Evolutionary conservation across 2,797 vertebrate genomes (phyloP).

Genomic region (Muraenolepis orangiensis): DNA sequence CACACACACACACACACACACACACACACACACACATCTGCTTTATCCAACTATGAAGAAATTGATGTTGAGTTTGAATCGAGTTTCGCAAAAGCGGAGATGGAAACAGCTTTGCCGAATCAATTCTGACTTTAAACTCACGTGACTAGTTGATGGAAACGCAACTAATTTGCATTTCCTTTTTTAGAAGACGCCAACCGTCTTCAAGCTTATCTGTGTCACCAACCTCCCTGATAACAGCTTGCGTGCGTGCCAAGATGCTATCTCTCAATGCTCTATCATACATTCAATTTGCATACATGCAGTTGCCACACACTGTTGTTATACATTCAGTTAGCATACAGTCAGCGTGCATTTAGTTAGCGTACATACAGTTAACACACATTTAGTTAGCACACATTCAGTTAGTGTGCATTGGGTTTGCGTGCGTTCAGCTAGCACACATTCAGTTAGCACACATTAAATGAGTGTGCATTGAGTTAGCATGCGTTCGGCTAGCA

Average conservation of each 20-base stretch:
- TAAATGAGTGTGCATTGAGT: too few species aligned
- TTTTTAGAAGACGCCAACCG: conserved; percentile 8
- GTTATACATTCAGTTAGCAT: neutral
- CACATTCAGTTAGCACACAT: too few species aligned
- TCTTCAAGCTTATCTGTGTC: neutral
- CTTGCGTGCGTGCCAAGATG: neutral
- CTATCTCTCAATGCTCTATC: neutral
- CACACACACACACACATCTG: neutral
- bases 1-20: neutral
- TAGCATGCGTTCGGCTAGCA: too few species aligned
- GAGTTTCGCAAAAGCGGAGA: too few species aligned
- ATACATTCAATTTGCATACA: neutral
- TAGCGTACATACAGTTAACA: neutral
- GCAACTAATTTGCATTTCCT: conserved; percentile 4
- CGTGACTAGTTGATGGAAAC: too few species aligned
- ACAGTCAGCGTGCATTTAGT: neutral
- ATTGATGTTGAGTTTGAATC: too few species aligned
- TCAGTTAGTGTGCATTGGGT: too few species aligned
- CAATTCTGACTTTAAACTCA: too few species aligned
- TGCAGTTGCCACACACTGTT: neutral
- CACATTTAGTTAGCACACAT: neutral
- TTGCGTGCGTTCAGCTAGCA: too few species aligned
- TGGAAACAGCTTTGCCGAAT: too few species aligned
- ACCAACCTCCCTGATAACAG: conserved; percentile 3
- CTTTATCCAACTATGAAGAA: neutral